Conservation (phyloP, 2,797 vertebrate genomes). For the Helicolenus hilgendorfi region DNA sequence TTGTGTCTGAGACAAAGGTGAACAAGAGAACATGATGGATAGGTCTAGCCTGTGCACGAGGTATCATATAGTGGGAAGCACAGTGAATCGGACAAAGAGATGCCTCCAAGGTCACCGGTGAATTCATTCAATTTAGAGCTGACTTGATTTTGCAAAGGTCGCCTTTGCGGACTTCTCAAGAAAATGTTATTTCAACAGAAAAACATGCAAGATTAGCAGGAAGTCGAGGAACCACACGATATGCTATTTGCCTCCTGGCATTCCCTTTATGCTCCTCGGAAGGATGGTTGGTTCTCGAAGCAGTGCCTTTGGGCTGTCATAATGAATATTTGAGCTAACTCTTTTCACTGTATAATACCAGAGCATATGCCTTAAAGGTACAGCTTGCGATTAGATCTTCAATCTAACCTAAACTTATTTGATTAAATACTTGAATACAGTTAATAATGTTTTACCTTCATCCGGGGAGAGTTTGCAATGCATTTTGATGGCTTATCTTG, state of each 20-base stretch:
- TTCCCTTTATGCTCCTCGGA: conserved; percentile 63
- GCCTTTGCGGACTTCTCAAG: conserved; percentile 13
- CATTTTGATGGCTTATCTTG: background rate
- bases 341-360: conserved; percentile 35
- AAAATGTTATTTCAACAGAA: conserved; percentile 69
- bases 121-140: conserved; percentile 68
- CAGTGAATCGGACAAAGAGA: conserved; percentile 62
- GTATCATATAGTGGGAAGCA: conserved; percentile 39
- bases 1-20: conserved; percentile 79
- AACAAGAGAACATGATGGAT: conserved; percentile 79
- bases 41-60: conserved; percentile 27
- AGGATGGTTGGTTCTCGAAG: conserved; percentile 57
- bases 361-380: conserved; percentile 58
- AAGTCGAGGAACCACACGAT: conserved; percentile 43
- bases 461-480: conserved; percentile 8
- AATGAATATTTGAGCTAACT: conserved; percentile 66
- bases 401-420: conserved; percentile 68
- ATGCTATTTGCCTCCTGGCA: conserved; percentile 69
- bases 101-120: conserved; percentile 66
- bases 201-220: conserved; percentile 60
- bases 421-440: conserved; percentile 57
- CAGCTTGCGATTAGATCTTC: conserved; percentile 64
- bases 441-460: conserved; percentile 55
- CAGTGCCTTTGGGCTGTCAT: conserved; percentile 68
- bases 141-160: conserved; percentile 69